phyloP scores from a whole-genome alignment of 2,113 vertebrate species.

The Cathartes aura region DNA sequence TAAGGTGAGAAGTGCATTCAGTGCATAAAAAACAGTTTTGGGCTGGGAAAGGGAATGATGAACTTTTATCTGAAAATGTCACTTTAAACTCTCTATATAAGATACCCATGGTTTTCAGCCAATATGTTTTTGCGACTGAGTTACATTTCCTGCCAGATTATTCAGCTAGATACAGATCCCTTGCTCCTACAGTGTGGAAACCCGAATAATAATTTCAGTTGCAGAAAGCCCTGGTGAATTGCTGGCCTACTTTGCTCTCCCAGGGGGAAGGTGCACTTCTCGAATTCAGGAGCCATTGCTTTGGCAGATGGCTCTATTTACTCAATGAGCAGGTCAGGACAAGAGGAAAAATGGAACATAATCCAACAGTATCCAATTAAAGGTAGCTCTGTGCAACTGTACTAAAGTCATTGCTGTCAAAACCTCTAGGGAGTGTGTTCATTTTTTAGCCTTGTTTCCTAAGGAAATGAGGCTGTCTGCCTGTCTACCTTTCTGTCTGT shows the following conservation, averaged over 20 bases:
- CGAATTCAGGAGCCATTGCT: conserved; percentile 51
- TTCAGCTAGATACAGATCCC: conserved; percentile 23
- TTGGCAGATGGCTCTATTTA: conserved; percentile 64
- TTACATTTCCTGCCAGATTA: conserved; percentile 32
- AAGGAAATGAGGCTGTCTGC: conserved; percentile 52
- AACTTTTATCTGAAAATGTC: conserved; percentile 1
- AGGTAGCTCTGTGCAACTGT: conserved; percentile 22
- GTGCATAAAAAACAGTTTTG: background rate
- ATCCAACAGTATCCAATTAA: conserved; percentile 63
- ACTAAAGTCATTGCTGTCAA: conserved; percentile 33
- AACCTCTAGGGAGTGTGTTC: background rate
- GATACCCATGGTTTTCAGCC: background rate
- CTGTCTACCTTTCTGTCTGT: conserved; percentile 28
- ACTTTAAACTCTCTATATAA: background rate
- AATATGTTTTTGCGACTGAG: conserved; percentile 26
- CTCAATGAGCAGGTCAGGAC: conserved; percentile 52
- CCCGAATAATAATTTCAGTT: conserved; percentile 50
- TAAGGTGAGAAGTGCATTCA: background rate
- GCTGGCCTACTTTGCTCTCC: conserved; percentile 55
- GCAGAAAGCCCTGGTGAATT: conserved; percentile 42
- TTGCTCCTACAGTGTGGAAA: conserved; percentile 36
- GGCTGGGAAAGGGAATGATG: background rate
- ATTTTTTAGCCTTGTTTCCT: conserved; percentile 45
- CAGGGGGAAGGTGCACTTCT: conserved; percentile 21
- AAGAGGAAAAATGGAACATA: conserved; percentile 39